A percentile compares a stretch with the other conserved stretches of the same genome.
Evolutionary conservation across 2,113 vertebrate species (phyloP).

Genomic region (Clarias magur): DNA sequence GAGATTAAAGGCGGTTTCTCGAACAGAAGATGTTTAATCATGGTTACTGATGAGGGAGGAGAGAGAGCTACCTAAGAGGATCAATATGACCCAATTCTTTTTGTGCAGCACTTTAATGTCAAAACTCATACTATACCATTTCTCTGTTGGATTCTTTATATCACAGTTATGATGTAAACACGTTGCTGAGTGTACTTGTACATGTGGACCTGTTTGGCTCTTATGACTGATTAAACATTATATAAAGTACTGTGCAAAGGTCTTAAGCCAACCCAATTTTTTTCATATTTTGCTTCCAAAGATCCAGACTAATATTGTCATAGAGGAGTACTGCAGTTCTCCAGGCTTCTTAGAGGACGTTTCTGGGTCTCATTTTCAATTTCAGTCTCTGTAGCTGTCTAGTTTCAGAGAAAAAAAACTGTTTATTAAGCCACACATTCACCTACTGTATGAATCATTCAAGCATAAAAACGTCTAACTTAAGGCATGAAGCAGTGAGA

Average conservation of each 20-base stretch:
- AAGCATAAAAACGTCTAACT: no score
- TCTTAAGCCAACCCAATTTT: no score
- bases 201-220: not conserved
- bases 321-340: no score
- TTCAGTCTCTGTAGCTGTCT: no score
- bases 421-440: no score
- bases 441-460: no score
- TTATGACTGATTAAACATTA: not conserved
- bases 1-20: constrained; percentile 44
- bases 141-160: not conserved
- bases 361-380: no score
- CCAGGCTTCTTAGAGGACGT: no score
- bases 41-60: constrained; percentile 33
- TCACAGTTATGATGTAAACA: not conserved
- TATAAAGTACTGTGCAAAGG: not conserved
- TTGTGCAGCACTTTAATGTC: constrained; percentile 30
- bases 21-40: constrained; percentile 24
- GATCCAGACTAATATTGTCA: no score
- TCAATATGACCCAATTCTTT: constrained; percentile 41
- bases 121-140: not conserved
- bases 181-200: not conserved
- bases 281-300: no score
- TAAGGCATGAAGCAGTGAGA: no score
- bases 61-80: constrained; percentile 26
- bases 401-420: no score